Base-by-base conservation (phyloP, 2,113 vertebrate genomes). In the Bubalus kerabau region DNA sequence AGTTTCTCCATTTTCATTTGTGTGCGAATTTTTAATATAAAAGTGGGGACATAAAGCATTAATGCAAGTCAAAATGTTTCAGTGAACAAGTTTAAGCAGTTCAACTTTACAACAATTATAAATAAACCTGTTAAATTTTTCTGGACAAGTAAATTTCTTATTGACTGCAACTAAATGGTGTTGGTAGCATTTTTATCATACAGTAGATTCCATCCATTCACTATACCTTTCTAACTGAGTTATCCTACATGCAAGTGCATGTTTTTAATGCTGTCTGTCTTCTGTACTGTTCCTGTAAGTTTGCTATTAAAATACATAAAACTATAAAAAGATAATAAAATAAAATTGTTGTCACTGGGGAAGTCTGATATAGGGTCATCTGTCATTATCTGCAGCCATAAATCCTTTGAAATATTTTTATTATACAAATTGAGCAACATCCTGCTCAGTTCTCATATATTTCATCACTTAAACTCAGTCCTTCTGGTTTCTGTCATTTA, bases 281-380 rank as follows among this genome's bases (percentile, higher is more conserved):
- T 99, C 99, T 99, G 99, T 99, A 99, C 99, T 99, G 99, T 99
- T 99, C 99, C 99, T 99, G 99, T 99, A 99, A 99, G 99, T 99
- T 99, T 99, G 99, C 99, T 99, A 99, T 99, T 99, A 99, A 99
- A 99, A 99, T 98, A 99, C 99, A 99, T 99, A 98, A 99, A 99
- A 99, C 98, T 98, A 98, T 98, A 90, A 76, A 67, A 76, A 43
- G 71, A 76, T 76, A 76, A 76, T 76, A 76, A 71, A 71, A 71
- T 71, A 36, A 76, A 60, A 86, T 43, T 82, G 6, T 43, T 82
- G 10, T 80, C 50, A 62, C 32, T 83, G 11, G 54, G 36, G 60
- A 46, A 93, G 26, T 52, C 50, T 83, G 26, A 56, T 26, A 80
- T 40, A 30, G 95, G 62, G 32, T 60, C 24, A 74, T 94, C 84